These are phyloP conservation scores for Coenobita brevimanus DNA, from an alignment of 1,140 invertebrate species.

Conservation along the genomic window DNA sequence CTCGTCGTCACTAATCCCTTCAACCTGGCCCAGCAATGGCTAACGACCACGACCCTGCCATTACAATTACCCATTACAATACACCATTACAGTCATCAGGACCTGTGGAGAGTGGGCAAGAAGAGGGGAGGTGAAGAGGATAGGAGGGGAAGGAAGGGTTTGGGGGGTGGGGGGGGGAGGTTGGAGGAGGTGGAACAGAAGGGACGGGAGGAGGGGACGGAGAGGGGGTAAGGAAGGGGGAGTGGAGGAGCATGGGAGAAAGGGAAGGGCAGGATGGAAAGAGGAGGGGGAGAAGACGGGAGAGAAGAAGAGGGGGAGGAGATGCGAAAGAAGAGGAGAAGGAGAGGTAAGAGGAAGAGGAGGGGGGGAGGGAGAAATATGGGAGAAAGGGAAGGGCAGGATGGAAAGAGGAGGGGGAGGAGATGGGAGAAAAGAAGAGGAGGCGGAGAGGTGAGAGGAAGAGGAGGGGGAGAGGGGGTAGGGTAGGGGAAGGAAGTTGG, in stretches of 20 bases:
- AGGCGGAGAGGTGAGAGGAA: too few relatives aligned
- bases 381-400: background rate
- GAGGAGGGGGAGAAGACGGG: background rate
- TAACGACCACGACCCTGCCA: too few relatives aligned
- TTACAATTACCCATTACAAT: too few relatives aligned
- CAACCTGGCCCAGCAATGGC: too few relatives aligned
- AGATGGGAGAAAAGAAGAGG: too few relatives aligned
- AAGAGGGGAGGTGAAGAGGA: background rate
- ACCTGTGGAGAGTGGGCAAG: background rate
- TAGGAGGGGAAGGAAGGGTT: background rate
- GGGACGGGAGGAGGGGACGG: too few relatives aligned
- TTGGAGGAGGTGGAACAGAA: background rate
- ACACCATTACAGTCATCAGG: background rate
- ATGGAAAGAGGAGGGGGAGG: background rate
- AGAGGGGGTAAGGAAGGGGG: background rate
- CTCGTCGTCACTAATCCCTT: too few relatives aligned
- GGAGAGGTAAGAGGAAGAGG: background rate
- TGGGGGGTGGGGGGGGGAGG: too few relatives aligned
- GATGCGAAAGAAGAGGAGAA: too few relatives aligned
- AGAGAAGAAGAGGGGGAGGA: too few relatives aligned
- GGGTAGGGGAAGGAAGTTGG: too few relatives aligned
- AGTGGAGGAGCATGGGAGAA: background rate
- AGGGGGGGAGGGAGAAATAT: background rate
- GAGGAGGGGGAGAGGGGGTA: too few relatives aligned
- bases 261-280: conserved; percentile 14